Percentiles rank a stretch among this genome's conserved stretches.
Conservation (phyloP, 1,140 invertebrate species). For the Scaptomyza hsui region DNA sequence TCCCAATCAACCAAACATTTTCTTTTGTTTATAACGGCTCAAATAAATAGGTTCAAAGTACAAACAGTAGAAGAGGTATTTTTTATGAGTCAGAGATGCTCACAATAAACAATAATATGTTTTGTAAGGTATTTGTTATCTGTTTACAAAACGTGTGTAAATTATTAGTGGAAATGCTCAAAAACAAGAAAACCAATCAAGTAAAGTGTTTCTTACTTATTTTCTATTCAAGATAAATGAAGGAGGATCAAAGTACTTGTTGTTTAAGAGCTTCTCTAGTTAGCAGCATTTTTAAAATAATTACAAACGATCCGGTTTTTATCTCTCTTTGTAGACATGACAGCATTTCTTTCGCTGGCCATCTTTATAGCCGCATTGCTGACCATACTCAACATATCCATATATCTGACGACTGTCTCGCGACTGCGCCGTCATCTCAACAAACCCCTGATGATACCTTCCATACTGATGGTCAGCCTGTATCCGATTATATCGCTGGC, state of each 20-base stretch:
- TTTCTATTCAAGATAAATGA: not conserved
- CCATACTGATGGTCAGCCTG: conserved; percentile 66
- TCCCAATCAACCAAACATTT: no score
- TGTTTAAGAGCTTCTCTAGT: not conserved
- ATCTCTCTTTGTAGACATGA: conserved; percentile 62
- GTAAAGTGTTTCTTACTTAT: not conserved
- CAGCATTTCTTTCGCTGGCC: conserved; percentile 69
- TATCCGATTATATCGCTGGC: conserved; percentile 78
- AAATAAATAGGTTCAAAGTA: not conserved
- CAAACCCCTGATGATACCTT: conserved; percentile 50
- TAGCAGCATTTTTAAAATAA: not conserved
- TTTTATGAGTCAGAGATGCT: not conserved
- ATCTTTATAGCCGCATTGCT: conserved; percentile 70
- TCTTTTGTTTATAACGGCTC: no score
- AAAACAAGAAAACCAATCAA: not conserved
- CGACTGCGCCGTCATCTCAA: conserved; percentile 62
- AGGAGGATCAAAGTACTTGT: not conserved
- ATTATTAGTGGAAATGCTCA: not conserved
- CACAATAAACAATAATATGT: not conserved
- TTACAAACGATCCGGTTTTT: not conserved
- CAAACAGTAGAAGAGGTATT: not conserved
- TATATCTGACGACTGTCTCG: conserved; percentile 63
- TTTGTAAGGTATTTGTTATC: not conserved
- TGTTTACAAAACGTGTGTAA: not conserved
- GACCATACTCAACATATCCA: conserved; percentile 75